Base-by-base conservation (phyloP, 2,113 vertebrate species). In the Cariama cristata region DNA sequence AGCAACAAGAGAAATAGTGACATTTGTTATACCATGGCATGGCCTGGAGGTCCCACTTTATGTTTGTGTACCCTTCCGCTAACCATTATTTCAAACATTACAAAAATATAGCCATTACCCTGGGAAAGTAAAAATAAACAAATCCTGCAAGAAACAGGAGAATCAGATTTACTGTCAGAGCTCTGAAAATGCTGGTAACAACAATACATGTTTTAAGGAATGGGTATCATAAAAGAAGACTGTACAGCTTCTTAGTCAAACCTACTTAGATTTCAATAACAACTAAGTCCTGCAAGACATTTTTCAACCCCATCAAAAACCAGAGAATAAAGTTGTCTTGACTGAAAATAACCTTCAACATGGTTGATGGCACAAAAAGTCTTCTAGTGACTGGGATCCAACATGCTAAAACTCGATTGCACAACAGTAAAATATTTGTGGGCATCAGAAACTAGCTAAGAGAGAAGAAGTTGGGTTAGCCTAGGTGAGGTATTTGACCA, bases 151-250 rank as follows among this genome's bases (percentile, higher is more conserved):
- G 72, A 72, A 88, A 83, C 22, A 86, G 15, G 44, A 60, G 38
- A 93, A 76, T 73, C 50, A 87, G 66, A 91, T 94, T 96, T 96
- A 85, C 63, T 55, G 33, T 58, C 38, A 88, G 74, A 85, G 6
- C 40, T 95, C 83, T 62, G 66, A 87, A 97, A 96, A 88, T 55
- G 87, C 84, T 94, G 45, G 69, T 79, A 94, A 42, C 60, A 88
- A 91, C 62, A 96, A 75, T 77, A 87, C 50, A 44, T 28, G 38
- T 56, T 81, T 53, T 73, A 95, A 92, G 60, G 44, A 22, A 81
- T 72, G 45, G 14, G 32, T 94, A 72, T 77, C 30, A 74, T 91
- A 92, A 93, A 96, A 86, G 38, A 88, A 38, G 81, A 81, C 30
- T 63, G n/a, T 63, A 74, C 52, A 56, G 56, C 24, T 84, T 79